Evolutionary conservation across 2,888 invertebrate species (phyloP), one percentile per base, ranked within the genome.

Genomic region (Cataglyphis altisquamis): DNA sequence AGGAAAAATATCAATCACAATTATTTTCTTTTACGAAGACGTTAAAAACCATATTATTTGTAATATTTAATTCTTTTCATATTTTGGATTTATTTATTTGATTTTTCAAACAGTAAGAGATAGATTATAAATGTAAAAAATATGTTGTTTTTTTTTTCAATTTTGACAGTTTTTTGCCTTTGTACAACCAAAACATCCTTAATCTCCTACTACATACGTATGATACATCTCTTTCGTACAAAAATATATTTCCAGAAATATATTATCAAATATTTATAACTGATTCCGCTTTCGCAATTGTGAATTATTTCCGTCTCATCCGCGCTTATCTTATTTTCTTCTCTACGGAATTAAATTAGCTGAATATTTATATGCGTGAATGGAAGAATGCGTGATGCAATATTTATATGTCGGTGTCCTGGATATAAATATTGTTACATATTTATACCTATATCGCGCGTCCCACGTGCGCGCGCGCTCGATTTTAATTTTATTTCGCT

Each of bases 401-500:
- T 77, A 77, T 66, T 66, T 66, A 77, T 66, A 66, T 41, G 60
- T 62, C n/a, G n/a, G n/a, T 25, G 15, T 75, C 21, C n/a, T 39
- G 57, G 32, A 41, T 78, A 78, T 70, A 68, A 57, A 68, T 78
- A 57, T 68, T 52, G 68, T 78, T 60, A 78, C 68, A 78, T 68
- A 77, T 77, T 77, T 77, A 77, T 57, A 68, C 6, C 77, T 68
- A 52, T 52, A 63, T 48, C 25, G 39, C 18, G 12, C 55, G 55
- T 41, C 41, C 68, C 29, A 45, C 41, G 32, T 57, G 52, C 57
- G 21, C 52, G 55, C 55, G 10, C n/a, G 29, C 32, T 32, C 15
- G 55, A 78, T 78, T 78, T 60, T 68, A 68, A 78, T 78, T 78
- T 78, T 36, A 78, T 68, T 78, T 78, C 3, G 29, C 32, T n/a